These are phyloP conservation scores for Alethe castanea DNA, from an alignment of 2,113 vertebrate genomes.

Conservation along the genomic window DNA sequence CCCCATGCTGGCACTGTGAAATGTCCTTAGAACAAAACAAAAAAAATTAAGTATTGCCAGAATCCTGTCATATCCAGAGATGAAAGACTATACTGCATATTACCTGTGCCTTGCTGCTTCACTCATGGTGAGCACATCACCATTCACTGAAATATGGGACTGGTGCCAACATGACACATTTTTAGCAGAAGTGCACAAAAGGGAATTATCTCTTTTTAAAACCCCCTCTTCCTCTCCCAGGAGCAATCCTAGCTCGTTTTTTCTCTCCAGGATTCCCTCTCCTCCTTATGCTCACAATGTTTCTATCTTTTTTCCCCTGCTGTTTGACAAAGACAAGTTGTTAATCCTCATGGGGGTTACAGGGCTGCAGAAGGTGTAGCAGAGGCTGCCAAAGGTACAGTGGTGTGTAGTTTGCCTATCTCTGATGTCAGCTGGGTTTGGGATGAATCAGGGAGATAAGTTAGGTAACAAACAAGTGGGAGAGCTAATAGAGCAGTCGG, in stretches of 20 bases:
- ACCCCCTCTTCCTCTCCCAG: not conserved
- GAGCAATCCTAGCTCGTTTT: not conserved
- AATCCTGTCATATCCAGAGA: not conserved
- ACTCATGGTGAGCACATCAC: not conserved
- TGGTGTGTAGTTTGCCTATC: not conserved
- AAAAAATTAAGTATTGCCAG: not conserved
- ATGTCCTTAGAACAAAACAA: not conserved
- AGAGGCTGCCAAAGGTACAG: not conserved
- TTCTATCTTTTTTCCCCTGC: not conserved
- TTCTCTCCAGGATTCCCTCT: not conserved
- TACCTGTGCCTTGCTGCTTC: not conserved
- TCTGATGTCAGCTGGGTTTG: not conserved
- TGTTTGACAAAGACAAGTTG: not conserved
- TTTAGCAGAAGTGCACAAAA: not conserved
- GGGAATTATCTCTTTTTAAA: not conserved
- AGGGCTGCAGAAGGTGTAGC: not conserved
- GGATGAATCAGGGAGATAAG: not conserved
- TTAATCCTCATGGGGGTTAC: not conserved
- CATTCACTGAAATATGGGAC: not conserved
- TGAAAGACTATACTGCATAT: not conserved
- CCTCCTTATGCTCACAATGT: not conserved
- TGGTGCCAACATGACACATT: not conserved
- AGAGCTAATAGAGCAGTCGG: not conserved
- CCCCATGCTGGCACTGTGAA: not conserved
- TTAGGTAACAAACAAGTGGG: conserved; percentile 18